Evolutionary conservation across 2,888 invertebrate species (phyloP).

Genomic region (Brenthis daphne): DNA sequence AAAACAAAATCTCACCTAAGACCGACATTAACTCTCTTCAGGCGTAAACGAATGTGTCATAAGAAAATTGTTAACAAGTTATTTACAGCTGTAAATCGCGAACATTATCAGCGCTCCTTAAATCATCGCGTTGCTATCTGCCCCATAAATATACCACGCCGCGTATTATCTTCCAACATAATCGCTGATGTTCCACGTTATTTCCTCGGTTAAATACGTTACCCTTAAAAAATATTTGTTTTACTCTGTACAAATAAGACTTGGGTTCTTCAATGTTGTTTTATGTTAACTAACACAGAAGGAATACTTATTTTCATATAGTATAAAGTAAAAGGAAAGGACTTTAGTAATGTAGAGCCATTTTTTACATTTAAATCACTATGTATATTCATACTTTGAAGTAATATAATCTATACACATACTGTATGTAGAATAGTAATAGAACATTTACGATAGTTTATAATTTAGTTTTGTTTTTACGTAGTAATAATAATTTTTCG

Average conservation of each 20-base stretch:
- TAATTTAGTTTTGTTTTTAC: no score
- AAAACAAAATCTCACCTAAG: no score
- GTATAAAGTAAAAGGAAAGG: neutral
- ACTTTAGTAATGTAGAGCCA: neutral
- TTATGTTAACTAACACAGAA: constrained; percentile 25
- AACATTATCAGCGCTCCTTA: constrained; percentile 71
- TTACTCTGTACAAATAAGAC: constrained; percentile 34
- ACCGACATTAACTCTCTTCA: neutral
- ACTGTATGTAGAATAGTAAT: no score
- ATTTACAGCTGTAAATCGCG: constrained; percentile 66
- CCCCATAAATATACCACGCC: constrained; percentile 65
- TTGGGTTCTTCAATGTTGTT: constrained; percentile 28
- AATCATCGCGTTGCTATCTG: constrained; percentile 75
- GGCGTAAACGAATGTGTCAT: constrained; percentile 17
- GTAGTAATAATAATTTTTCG: no score
- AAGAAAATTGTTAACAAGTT: constrained; percentile 50
- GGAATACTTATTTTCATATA: constrained; percentile 6
- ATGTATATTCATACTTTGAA: neutral
- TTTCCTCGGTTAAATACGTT: constrained; percentile 71
- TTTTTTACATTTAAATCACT: neutral
- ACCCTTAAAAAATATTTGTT: constrained; percentile 54
- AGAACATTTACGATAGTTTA: no score
- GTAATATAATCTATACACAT: no score
- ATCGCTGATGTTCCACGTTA: constrained; percentile 72
- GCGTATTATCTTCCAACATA: constrained; percentile 69